A percentile compares a stretch with the other conserved stretches of the same genome.
Evolutionary conservation across 2,888 invertebrate species (phyloP).

Genomic region (Neocrepidodera transversa): DNA sequence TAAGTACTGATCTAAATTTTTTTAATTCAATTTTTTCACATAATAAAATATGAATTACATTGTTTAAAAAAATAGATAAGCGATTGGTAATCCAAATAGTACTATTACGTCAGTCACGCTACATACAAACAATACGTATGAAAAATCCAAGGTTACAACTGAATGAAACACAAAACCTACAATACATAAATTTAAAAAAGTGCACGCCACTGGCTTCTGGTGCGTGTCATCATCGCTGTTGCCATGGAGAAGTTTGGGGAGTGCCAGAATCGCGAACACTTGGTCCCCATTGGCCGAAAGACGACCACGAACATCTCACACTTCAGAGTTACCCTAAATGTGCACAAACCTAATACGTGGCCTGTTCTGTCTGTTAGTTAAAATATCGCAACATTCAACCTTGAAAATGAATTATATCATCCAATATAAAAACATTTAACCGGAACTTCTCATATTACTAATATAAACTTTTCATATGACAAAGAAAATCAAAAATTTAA

Average conservation of each 20-base stretch:
- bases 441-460: constrained; percentile 14
- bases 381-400: constrained; percentile 42
- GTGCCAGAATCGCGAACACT: constrained; percentile 49
- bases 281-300: constrained; percentile 45
- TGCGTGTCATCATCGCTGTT: constrained; percentile 50
- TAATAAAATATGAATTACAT: no score
- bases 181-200: neutral
- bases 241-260: constrained; percentile 53
- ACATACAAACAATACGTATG: neutral
- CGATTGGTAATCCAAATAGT: no score
- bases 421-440: constrained; percentile 45
- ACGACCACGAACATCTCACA: constrained; percentile 40
- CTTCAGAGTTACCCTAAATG: constrained; percentile 40
- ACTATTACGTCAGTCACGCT: neutral
- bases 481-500: neutral
- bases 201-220: constrained; percentile 33
- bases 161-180: neutral
- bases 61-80: no score
- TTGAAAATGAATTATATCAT: constrained; percentile 46
- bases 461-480: neutral
- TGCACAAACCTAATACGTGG: constrained; percentile 44
- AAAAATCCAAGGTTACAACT: constrained; percentile 14
- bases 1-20: no score
- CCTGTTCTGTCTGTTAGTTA: constrained; percentile 35
- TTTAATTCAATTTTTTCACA: no score